phyloP scores from a whole-genome alignment of 2,888 invertebrate species.

The Andrena haemorrhoa region DNA sequence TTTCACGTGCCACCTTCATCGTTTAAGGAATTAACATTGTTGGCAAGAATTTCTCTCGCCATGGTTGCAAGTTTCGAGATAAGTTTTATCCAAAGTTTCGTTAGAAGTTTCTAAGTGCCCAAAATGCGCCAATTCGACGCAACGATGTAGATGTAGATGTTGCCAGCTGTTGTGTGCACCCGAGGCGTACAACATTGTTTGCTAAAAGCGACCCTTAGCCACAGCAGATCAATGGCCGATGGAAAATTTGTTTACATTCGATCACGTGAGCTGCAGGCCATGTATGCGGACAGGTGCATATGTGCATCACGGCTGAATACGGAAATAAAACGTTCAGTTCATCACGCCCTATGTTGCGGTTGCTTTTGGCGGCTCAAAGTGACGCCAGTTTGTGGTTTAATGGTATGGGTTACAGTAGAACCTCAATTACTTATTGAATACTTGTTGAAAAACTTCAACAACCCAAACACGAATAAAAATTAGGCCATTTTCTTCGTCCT shows the following conservation, averaged over 20 bases:
- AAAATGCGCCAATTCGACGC: constrained; percentile 17
- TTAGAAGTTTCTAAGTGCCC: constrained; percentile 19
- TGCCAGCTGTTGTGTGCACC: neutral
- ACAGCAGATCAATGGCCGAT: constrained; percentile 52
- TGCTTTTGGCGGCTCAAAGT: no score
- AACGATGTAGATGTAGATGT: constrained; percentile 10
- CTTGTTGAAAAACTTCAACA: no score
- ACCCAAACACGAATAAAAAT: no score
- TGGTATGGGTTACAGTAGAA: no score
- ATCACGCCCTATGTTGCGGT: constrained; percentile 14
- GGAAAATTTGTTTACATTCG: constrained; percentile 61
- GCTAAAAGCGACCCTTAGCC: constrained; percentile 28
- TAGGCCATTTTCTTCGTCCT: no score
- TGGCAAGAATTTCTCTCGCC: neutral
- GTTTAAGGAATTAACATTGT: constrained; percentile 18
- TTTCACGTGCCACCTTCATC: neutral
- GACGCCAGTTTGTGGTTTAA: no score
- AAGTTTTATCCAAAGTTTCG: constrained; percentile 35
- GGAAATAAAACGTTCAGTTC: constrained; percentile 27
- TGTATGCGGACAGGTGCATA: neutral
- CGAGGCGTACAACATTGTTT: constrained; percentile 30
- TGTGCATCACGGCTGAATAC: neutral
- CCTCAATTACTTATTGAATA: no score
- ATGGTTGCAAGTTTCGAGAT: constrained; percentile 7
- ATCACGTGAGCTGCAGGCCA: constrained; percentile 33